Evolutionary conservation across 2,888 invertebrate species (phyloP).

Genomic region (Cephus nigrinus): DNA sequence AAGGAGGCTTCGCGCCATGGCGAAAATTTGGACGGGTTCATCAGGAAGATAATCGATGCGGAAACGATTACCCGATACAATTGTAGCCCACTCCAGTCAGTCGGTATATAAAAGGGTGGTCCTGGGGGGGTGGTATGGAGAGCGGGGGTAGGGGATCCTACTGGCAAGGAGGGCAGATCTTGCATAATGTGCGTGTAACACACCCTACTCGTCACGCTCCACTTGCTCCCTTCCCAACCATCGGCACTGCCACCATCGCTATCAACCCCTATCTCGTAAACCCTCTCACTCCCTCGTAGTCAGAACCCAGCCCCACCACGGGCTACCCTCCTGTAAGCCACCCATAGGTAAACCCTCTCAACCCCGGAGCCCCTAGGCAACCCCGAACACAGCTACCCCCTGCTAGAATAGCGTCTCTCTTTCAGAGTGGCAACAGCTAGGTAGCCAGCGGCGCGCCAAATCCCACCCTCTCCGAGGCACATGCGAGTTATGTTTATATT

Average conservation of each 20-base stretch:
- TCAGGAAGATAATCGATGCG: slow-evolving; percentile 22
- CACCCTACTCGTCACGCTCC: slow-evolving; percentile 64
- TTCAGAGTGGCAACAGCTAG: background rate
- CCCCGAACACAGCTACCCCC: slow-evolving; percentile 17
- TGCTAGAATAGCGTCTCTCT: background rate
- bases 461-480: slow-evolving; percentile 15
- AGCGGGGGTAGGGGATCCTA: background rate
- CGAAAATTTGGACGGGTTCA: background rate
- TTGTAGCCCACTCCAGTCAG: slow-evolving; percentile 43
- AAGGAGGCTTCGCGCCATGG: background rate
- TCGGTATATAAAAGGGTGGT: slow-evolving; percentile 18
- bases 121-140: background rate
- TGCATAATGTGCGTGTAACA: slow-evolving; percentile 59
- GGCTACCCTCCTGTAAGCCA: slow-evolving; percentile 21
- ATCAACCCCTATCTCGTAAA: slow-evolving; percentile 12
- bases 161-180: slow-evolving; percentile 35
- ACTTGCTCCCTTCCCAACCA: slow-evolving; percentile 52
- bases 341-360: slow-evolving; percentile 13
- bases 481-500: slow-evolving; percentile 63
- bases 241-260: slow-evolving; percentile 15
- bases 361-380: background rate
- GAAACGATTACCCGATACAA: slow-evolving; percentile 55
- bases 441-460: background rate
- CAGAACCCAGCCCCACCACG: slow-evolving; percentile 24
- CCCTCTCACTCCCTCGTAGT: slow-evolving; percentile 2